Base-by-base conservation (phyloP, 2,888 invertebrate genomes). In the Agonum fuliginosum region DNA sequence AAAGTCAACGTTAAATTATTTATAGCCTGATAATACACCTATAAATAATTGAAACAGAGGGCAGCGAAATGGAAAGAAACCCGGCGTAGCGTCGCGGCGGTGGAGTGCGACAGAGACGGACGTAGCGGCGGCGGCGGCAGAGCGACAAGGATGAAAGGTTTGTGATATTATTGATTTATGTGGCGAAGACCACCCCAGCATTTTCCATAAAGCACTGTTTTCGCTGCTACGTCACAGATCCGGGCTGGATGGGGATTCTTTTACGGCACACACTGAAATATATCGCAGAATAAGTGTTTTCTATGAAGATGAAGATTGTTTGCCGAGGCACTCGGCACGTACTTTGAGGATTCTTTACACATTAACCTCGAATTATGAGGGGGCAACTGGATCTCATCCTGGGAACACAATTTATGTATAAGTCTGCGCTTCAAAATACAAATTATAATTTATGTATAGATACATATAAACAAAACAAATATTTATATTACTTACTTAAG, bases 111-210 rank as follows among this genome's bases (percentile, higher is more conserved):
- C 79, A 78, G 78, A 76, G 73, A 79, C 76, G 43, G 79, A 79
- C 81, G 79, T 79, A 80, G 81, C n/a, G 81, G 79, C 80, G 78
- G 78, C 78, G 70, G 80, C 79, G 78, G 65, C 41, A 81, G 83
- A 82, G 84, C 84, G 84, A 84, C 82, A 81, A 84, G 83, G 82
- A 84, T 74, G 72, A 79, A 80, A 70, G 81, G 83, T 83, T 83
- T 83, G 86, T 86, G 87, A 89, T 89, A 87, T 88, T 88, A 89
- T 89, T 90, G 90, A 90, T 90, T 90, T 89, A 90, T 89, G 89
- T 88, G 86, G 87, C 88, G 87, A 77, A 70, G 70, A 77, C 86
- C 86, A 86, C 86, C 86, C 86, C 83, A 84, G 86, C 86, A 84
- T 86, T 87, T 87, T 87, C 87, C 86, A 87, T 87, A 87, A 87